phyloP scores from a whole-genome alignment of 2,888 invertebrate genomes.

The Drosophila tripunctata region DNA sequence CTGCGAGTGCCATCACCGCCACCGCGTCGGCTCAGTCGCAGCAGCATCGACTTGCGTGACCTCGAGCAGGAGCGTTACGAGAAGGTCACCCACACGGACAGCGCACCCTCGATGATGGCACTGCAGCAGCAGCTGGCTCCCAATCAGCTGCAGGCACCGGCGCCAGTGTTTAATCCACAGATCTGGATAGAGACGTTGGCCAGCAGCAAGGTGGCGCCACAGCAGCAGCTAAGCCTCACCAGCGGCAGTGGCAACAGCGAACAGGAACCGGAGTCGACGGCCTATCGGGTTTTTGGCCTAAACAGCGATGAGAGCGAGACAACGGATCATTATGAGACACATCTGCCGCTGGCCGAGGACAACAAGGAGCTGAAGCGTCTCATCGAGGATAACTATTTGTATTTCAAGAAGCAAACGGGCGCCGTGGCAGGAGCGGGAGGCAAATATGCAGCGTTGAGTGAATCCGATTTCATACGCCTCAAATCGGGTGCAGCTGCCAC shows the following conservation, averaged over 20 bases:
- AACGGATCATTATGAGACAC: conserved; percentile 79
- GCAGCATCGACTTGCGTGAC: conserved; percentile 84
- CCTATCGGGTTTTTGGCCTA: conserved; percentile 70
- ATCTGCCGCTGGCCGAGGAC: conserved; percentile 83
- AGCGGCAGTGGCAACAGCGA: conserved; percentile 76
- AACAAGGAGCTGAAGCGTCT: conserved; percentile 84
- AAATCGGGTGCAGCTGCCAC: conserved; percentile 68
- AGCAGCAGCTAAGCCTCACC: conserved; percentile 62
- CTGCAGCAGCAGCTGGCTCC: conserved; percentile 70
- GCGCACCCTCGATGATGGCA: conserved; percentile 84
- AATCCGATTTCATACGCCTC: conserved; percentile 83
- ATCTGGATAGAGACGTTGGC: conserved; percentile 70
- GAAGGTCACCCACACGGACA: conserved; percentile 84
- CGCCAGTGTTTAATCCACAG: conserved; percentile 70
- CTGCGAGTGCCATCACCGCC: conserved; percentile 84
- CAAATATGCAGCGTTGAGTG: conserved; percentile 82
- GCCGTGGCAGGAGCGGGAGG: conserved; percentile 51
- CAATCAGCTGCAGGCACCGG: conserved; percentile 63
- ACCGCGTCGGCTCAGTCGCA: conserved; percentile 84
- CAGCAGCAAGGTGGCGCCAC: conserved; percentile 25
- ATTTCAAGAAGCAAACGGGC: conserved; percentile 81
- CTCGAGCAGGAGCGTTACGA: conserved; percentile 84
- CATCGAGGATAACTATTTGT: conserved; percentile 84
- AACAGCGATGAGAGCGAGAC: conserved; percentile 81
- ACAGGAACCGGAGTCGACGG: conserved; percentile 66